These are phyloP conservation scores for Crocodylus rhombifer DNA, from an alignment of 2,797 vertebrate genomes.

Conservation along the genomic window DNA sequence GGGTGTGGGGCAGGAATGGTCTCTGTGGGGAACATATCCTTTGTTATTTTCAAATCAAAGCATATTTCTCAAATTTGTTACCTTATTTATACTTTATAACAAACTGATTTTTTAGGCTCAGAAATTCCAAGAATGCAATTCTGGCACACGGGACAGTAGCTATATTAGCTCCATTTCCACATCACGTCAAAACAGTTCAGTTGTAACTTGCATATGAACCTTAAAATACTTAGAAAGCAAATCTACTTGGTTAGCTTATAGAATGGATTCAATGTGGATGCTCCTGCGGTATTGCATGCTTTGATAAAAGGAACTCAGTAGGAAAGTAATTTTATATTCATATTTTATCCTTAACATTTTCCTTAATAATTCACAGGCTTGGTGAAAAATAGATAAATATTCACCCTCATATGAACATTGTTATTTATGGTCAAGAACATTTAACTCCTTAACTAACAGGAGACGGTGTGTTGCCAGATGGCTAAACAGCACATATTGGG, in stretches of 20 bases:
- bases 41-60: not conserved
- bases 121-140: not conserved
- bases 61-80: not conserved
- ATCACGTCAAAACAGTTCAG: slow-evolving; percentile 5
- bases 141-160: slow-evolving; percentile 19
- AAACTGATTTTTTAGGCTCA: slow-evolving; percentile 1
- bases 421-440: not conserved
- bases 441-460: not conserved
- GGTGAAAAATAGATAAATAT: not conserved
- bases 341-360: not conserved
- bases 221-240: slow-evolving; percentile 30
- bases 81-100: slow-evolving; percentile 3
- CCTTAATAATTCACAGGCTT: slow-evolving; percentile 14
- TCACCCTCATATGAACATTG: not conserved
- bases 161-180: slow-evolving; percentile 39
- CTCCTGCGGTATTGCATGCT: not conserved
- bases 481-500: not conserved
- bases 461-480: too few species aligned
- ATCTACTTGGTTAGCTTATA: slow-evolving; percentile 27
- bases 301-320: not conserved
- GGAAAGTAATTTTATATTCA: not conserved
- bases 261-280: not conserved
- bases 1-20: not conserved
- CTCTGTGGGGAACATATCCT: not conserved
- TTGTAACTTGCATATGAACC: not conserved